Evolutionary conservation across 2,113 vertebrate genomes (phyloP).

Genomic region (Catharus fuscescens): DNA sequence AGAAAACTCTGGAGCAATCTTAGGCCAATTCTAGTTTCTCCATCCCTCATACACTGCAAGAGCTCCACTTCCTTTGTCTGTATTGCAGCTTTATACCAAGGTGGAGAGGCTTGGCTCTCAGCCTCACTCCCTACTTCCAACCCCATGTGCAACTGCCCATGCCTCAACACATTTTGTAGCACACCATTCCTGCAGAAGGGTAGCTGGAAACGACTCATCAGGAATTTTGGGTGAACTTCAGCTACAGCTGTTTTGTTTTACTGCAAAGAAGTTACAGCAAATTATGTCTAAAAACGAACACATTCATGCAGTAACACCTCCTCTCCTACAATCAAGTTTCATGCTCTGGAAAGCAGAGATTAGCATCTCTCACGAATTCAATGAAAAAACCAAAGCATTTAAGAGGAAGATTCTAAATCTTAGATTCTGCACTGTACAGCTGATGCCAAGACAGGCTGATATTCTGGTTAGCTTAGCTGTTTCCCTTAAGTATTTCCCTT

Average conservation of each 20-base stretch:
- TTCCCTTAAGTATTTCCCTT: neutral
- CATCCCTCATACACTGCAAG: neutral
- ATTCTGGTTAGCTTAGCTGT: neutral
- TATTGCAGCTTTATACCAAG: neutral
- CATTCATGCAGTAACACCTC: conserved; percentile 30
- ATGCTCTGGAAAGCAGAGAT: conserved; percentile 12
- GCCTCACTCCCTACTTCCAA: neutral
- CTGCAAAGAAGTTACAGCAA: conserved; percentile 1
- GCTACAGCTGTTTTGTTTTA: conserved; percentile 45
- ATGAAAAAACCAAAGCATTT: neutral
- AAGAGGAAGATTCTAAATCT: neutral
- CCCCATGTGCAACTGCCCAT: neutral
- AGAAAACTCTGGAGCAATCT: neutral
- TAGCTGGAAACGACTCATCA: neutral
- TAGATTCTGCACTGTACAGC: neutral
- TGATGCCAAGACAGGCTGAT: neutral
- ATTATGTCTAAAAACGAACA: conserved; percentile 40
- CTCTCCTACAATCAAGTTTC: conserved; percentile 24
- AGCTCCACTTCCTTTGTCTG: neutral
- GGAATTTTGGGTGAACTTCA: conserved; percentile 46
- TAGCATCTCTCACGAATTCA: neutral
- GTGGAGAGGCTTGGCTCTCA: neutral
- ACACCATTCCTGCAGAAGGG: neutral
- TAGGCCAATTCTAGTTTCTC: neutral
- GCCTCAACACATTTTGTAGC: neutral